These are phyloP conservation scores for Thumatha senex DNA, from an alignment of 2,888 invertebrate genomes.

Conservation along the genomic window DNA sequence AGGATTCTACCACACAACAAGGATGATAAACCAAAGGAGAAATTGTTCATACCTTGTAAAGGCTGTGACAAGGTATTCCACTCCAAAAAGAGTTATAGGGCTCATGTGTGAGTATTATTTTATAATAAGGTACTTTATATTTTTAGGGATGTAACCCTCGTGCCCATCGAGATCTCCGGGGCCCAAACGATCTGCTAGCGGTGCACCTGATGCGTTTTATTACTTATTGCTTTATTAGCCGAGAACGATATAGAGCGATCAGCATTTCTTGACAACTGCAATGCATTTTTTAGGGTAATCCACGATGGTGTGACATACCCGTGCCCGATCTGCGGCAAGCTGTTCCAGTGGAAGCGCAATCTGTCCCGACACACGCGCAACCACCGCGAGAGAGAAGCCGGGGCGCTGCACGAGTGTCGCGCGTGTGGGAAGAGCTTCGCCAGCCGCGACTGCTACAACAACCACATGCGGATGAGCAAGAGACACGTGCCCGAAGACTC, in stretches of 20 bases:
- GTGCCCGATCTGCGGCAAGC: conserved; percentile 70
- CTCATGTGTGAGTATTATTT: conserved; percentile 65
- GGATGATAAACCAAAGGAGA: conserved; percentile 58
- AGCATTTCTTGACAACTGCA: too few species aligned
- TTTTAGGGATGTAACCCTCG: too few species aligned
- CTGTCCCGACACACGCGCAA: conserved; percentile 67
- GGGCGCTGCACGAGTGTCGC: conserved; percentile 60
- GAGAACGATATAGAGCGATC: too few species aligned
- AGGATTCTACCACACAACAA: conserved; percentile 56
- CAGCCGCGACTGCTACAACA: conserved; percentile 69
- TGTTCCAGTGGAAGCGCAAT: conserved; percentile 76
- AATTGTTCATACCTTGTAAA: conserved; percentile 62
- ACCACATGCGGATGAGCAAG: conserved; percentile 73
- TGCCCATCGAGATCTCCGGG: too few species aligned
- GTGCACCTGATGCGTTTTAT: too few species aligned
- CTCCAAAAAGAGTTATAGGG: conserved; percentile 69
- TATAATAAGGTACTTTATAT: too few species aligned
- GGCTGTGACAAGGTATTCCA: conserved; percentile 71
- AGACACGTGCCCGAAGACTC: conserved; percentile 61
- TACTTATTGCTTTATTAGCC: too few species aligned
- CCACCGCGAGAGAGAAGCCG: conserved; percentile 62
- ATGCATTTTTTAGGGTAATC: conserved; percentile 53
- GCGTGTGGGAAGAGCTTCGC: conserved; percentile 69
- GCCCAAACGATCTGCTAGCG: too few species aligned
- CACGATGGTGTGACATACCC: conserved; percentile 71